Evolutionary conservation across 2,888 invertebrate species (phyloP).

Genomic region (Tiliacea citrago): DNA sequence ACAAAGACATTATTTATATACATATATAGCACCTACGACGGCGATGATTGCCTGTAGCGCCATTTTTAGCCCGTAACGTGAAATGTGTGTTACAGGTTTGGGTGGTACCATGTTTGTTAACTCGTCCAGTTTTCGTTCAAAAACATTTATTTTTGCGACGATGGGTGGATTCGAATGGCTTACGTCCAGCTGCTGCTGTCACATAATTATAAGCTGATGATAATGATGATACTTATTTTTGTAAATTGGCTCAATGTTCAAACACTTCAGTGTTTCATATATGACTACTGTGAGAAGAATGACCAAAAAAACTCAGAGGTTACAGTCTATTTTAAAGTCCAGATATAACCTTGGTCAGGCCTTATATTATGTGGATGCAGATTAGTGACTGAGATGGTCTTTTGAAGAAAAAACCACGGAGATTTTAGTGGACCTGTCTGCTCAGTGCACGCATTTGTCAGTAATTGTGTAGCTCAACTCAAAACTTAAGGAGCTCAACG

Average conservation of each 20-base stretch:
- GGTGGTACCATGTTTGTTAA: slow-evolving; percentile 8
- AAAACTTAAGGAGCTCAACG: too few species aligned
- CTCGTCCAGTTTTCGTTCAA: neutral
- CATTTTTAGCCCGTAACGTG: slow-evolving; percentile 39
- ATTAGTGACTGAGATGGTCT: neutral
- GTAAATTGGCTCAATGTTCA: too few species aligned
- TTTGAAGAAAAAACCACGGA: too few species aligned
- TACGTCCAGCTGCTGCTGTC: neutral
- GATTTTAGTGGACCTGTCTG: too few species aligned
- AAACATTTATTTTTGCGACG: neutral
- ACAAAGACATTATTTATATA: slow-evolving; percentile 53
- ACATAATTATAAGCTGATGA: neutral
- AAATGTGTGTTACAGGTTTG: slow-evolving; percentile 36
- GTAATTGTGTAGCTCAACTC: too few species aligned
- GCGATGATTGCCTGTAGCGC: slow-evolving; percentile 31
- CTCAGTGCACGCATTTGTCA: too few species aligned
- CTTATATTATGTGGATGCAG: neutral
- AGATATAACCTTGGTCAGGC: neutral
- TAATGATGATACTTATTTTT: neutral
- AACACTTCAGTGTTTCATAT: too few species aligned
- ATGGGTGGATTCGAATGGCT: neutral
- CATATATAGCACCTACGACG: slow-evolving; percentile 22
- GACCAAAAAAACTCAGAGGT: too few species aligned
- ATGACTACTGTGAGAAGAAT: too few species aligned
- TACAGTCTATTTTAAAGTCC: too few species aligned